Percentiles rank a stretch among this genome's conserved stretches.
Conservation (phyloP, 2,797 vertebrate genomes). For the Gambusia yucatana region DNA sequence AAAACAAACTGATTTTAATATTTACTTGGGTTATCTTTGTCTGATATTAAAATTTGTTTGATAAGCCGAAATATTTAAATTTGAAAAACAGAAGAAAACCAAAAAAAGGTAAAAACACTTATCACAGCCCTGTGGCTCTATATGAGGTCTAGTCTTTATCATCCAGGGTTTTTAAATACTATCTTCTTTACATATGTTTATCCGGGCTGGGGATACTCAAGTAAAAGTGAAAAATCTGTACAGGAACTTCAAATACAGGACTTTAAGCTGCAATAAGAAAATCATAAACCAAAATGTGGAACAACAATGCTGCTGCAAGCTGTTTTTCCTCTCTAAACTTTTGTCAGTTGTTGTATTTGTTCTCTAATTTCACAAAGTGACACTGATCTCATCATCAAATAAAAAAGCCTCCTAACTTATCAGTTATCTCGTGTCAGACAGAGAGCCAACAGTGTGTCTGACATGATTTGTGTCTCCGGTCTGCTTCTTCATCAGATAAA, state of each 20-base stretch:
- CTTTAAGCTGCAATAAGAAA: background rate
- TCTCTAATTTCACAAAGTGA: background rate
- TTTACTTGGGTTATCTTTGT: background rate
- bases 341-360: slow-evolving; percentile 3
- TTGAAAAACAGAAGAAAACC: background rate
- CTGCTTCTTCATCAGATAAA: slow-evolving; percentile 30
- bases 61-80: background rate
- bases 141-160: background rate
- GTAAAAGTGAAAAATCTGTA: background rate
- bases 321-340: slow-evolving; percentile 3
- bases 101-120: background rate
- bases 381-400: background rate
- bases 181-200: background rate
- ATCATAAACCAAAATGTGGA: background rate
- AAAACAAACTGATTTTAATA: background rate
- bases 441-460: slow-evolving; percentile 21
- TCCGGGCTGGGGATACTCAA: background rate
- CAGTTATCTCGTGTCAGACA: slow-evolving; percentile 42
- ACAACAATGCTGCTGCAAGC: background rate
- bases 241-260: too few relatives aligned
- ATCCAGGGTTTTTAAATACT: background rate
- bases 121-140: background rate
- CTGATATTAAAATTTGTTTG: background rate
- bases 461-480: background rate
- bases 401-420: slow-evolving; percentile 24